Conservation (phyloP, 2,888 invertebrate species). For the Cosmorhoe ocellata region DNA sequence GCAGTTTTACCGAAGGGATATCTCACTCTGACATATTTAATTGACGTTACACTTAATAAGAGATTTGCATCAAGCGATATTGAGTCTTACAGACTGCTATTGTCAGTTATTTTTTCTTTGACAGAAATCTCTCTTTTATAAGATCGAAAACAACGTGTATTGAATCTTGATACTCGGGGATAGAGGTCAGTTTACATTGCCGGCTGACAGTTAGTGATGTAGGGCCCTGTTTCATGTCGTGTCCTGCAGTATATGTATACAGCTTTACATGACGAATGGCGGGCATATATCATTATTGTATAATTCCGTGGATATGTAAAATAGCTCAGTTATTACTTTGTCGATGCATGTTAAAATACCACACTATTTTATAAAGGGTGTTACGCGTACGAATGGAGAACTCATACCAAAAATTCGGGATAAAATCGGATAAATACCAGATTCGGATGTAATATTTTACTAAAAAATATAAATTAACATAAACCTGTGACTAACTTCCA, state of each 20-base stretch:
- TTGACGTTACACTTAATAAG: neutral
- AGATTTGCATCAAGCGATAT: neutral
- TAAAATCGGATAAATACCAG: too few species aligned
- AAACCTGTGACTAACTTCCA: too few species aligned
- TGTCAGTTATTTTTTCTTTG: constrained; percentile 8
- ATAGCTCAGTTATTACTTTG: constrained; percentile 36
- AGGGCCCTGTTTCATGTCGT: constrained; percentile 52
- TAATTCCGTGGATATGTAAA: constrained; percentile 58
- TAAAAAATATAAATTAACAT: too few species aligned
- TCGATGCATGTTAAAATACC: constrained; percentile 26
- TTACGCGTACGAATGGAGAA: too few species aligned
- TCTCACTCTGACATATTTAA: neutral
- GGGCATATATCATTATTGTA: constrained; percentile 53
- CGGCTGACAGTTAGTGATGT: neutral
- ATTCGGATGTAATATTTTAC: too few species aligned
- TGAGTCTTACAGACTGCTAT: neutral
- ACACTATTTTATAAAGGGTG: constrained; percentile 15
- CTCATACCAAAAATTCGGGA: too few species aligned
- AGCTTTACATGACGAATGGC: constrained; percentile 57
- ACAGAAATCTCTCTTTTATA: neutral
- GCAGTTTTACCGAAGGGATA: neutral
- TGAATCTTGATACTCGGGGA: neutral
- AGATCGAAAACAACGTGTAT: neutral
- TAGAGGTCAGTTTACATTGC: constrained; percentile 4
- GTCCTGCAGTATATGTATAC: constrained; percentile 44